phyloP scores from a whole-genome alignment of 2,888 invertebrate genomes.

The Lissonota sp. region DNA sequence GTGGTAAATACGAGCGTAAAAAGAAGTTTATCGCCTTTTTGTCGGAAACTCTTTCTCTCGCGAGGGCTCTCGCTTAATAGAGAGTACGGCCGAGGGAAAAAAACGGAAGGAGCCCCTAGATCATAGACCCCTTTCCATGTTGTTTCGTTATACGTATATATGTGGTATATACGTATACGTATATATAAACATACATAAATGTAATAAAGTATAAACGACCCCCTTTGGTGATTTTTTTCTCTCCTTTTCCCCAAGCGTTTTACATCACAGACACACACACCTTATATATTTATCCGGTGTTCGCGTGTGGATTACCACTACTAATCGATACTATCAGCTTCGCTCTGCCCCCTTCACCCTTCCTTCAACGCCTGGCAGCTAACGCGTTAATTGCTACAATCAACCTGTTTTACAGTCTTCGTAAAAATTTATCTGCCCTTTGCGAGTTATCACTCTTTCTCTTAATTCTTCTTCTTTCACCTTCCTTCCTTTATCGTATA shows the following conservation, averaged over 20 bases:
- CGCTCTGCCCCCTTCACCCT: neutral
- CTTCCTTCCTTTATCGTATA: neutral
- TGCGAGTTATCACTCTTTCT: constrained; percentile 32
- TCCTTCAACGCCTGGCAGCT: constrained; percentile 4
- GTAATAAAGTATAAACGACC: constrained; percentile 57
- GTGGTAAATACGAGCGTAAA: constrained; percentile 67
- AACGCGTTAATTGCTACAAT: constrained; percentile 57
- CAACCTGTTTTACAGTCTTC: constrained; percentile 47
- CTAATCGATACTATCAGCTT: constrained; percentile 58
- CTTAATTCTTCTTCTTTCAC: constrained; percentile 10
- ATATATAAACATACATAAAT: constrained; percentile 4
- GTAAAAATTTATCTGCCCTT: constrained; percentile 47
- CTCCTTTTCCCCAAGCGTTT: constrained; percentile 17
- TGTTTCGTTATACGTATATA: constrained; percentile 33
- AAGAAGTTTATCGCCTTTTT: constrained; percentile 66
- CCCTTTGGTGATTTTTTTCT: constrained; percentile 9
- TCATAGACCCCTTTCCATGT: constrained; percentile 12
- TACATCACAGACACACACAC: constrained; percentile 2
- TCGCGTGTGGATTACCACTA: constrained; percentile 50
- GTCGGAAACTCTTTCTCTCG: constrained; percentile 54
- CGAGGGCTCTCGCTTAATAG: constrained; percentile 50
- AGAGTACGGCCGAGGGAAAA: constrained; percentile 29
- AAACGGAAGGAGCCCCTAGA: constrained; percentile 43
- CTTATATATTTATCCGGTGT: constrained; percentile 25
- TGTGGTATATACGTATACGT: constrained; percentile 3